These are phyloP conservation scores for Dinothrombium tinctorium DNA, from an alignment of 1,140 invertebrate species.

Conservation along the genomic window DNA sequence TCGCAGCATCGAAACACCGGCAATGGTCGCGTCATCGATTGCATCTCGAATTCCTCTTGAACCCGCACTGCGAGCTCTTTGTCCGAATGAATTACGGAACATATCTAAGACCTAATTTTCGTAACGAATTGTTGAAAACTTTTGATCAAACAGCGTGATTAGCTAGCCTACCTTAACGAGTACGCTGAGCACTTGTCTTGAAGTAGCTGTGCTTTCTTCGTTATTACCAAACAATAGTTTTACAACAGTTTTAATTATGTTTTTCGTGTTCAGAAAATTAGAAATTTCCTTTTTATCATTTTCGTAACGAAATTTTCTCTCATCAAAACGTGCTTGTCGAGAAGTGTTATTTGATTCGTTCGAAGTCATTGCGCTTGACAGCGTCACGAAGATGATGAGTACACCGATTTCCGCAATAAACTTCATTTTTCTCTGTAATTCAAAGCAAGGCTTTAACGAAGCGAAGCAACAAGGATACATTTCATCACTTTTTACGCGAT, in stretches of 20 bases:
- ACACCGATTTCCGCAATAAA: no score
- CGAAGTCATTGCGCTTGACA: no score
- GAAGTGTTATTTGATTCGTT: background rate
- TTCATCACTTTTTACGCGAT: no score
- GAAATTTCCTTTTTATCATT: conserved; percentile 15
- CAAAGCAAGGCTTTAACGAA: no score
- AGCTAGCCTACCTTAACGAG: conserved; percentile 13
- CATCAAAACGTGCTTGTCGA: conserved; percentile 2
- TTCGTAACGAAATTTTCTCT: conserved; percentile 4
- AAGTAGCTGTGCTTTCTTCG: conserved; percentile 17
- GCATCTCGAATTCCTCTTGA: conserved; percentile 11
- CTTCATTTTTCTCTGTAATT: no score
- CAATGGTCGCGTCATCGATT: conserved; percentile 16
- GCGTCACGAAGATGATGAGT: no score
- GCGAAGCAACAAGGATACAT: no score
- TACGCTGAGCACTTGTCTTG: conserved; percentile 16
- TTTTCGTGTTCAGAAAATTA: conserved; percentile 17
- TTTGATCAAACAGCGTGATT: background rate
- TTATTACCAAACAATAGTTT: conserved; percentile 17
- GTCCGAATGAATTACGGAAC: background rate
- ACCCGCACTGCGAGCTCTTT: background rate
- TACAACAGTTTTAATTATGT: conserved; percentile 16
- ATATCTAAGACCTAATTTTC: conserved; percentile 3
- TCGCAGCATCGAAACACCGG: conserved; percentile 21
- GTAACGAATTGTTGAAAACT: background rate